These are phyloP conservation scores for Equus quagga DNA, from an alignment of 2,113 vertebrate species.

Conservation along the genomic window DNA sequence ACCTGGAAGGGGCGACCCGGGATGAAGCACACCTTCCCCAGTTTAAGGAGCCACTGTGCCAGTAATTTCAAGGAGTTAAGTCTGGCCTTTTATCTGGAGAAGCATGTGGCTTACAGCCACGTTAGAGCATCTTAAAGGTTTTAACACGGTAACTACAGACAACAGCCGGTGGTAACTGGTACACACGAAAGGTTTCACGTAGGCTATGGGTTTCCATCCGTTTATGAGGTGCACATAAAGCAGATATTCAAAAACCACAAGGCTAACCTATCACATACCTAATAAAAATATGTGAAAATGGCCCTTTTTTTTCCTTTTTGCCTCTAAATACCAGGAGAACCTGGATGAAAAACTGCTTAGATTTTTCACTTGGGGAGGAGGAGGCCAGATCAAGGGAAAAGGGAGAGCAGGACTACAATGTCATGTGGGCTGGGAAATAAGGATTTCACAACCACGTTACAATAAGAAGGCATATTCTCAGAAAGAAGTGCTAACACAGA, in stretches of 20 bases:
- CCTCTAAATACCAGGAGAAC: background rate
- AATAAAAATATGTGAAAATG: background rate
- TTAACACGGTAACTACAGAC: background rate
- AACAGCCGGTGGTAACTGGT: accelerated
- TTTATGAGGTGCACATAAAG: too few relatives aligned
- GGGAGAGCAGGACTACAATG: too few relatives aligned
- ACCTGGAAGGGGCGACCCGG: too few relatives aligned
- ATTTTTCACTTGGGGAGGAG: background rate
- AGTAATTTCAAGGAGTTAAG: background rate
- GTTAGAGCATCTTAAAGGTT: background rate
- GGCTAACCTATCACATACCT: accelerated
- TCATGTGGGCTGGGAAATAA: background rate
- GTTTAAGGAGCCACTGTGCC: too few relatives aligned
- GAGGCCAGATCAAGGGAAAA: background rate
- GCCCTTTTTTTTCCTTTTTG: too few relatives aligned
- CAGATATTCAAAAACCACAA: background rate
- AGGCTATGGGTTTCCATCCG: background rate
- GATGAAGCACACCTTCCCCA: background rate
- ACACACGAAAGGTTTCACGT: accelerated
- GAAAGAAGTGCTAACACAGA: background rate
- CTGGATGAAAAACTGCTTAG: too few relatives aligned
- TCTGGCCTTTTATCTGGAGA: background rate
- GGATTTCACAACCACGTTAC: background rate
- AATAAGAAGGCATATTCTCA: accelerated
- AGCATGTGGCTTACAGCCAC: too few relatives aligned